These are phyloP conservation scores for Aphaenogaster rudis DNA, from an alignment of 1,140 invertebrate species.

Conservation along the genomic window DNA sequence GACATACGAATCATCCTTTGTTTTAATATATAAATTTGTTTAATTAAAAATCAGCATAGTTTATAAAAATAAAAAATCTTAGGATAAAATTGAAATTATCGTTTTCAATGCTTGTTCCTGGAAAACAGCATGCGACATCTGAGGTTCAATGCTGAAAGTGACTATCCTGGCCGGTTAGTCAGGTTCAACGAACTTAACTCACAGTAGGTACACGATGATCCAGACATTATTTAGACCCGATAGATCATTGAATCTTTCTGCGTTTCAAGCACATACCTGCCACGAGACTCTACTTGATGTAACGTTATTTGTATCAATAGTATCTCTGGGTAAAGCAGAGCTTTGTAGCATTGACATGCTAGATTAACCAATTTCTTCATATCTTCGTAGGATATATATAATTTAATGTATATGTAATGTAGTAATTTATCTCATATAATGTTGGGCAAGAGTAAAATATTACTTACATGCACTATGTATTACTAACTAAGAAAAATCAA, in stretches of 20 bases:
- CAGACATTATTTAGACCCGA: slow-evolving; percentile 2
- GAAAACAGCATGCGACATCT: slow-evolving; percentile 63
- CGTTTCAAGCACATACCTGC: background rate
- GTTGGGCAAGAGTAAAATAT: background rate
- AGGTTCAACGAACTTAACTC: slow-evolving; percentile 40
- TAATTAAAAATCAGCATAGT: background rate
- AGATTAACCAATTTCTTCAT: background rate
- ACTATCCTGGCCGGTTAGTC: slow-evolving; percentile 18
- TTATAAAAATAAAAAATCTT: background rate
- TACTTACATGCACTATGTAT: background rate
- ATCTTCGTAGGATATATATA: background rate
- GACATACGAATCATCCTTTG: background rate
- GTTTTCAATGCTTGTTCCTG: background rate
- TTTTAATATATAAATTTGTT: background rate
- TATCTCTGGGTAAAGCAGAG: slow-evolving; percentile 63
- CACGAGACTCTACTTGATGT: background rate
- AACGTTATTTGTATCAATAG: slow-evolving; percentile 46
- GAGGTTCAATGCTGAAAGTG: slow-evolving; percentile 25
- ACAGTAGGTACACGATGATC: slow-evolving; percentile 46
- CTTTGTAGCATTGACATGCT: background rate
- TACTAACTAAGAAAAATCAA: background rate
- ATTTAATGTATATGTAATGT: background rate
- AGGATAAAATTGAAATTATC: background rate
- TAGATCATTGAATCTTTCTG: slow-evolving; percentile 26
- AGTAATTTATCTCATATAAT: background rate